Evolutionary conservation across 2,888 invertebrate genomes (phyloP).

Genomic region (Drosophila mayaguana): DNA sequence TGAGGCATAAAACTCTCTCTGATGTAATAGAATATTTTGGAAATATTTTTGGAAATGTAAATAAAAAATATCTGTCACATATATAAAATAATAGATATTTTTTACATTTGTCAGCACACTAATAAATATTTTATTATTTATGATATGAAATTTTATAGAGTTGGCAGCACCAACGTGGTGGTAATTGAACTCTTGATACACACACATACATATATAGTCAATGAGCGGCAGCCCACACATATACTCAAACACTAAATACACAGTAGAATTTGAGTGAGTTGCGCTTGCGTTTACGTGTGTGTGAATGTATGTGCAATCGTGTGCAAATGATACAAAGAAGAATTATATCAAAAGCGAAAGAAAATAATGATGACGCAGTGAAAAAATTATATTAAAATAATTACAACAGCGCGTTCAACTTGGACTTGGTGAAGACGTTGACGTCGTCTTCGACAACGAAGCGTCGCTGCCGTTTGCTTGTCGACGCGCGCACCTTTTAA

Average conservation of each 20-base stretch:
- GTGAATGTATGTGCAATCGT: conserved; percentile 59
- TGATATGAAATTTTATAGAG: conserved; percentile 4
- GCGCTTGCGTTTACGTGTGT: conserved; percentile 40
- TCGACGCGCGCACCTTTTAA: conserved; percentile 67
- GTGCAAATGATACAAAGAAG: conserved; percentile 80
- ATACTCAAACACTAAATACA: conserved; percentile 24
- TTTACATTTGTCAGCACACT: not conserved
- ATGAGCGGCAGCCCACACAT: conserved; percentile 39
- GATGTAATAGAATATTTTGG: not conserved
- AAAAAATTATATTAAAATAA: conserved; percentile 79
- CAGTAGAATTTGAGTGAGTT: conserved; percentile 48
- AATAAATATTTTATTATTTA: not conserved
- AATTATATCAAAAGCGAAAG: conserved; percentile 78
- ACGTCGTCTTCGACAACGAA: conserved; percentile 54
- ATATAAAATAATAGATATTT: not conserved
- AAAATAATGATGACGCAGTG: conserved; percentile 81
- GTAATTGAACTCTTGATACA: conserved; percentile 72
- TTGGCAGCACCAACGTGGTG: conserved; percentile 64
- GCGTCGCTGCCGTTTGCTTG: conserved; percentile 55
- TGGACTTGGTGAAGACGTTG: conserved; percentile 65
- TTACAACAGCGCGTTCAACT: conserved; percentile 75
- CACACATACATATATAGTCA: conserved; percentile 18
- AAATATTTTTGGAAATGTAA: not conserved
- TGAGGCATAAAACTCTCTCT: not conserved
- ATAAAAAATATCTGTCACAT: not conserved